These are phyloP conservation scores for Nestor notabilis DNA, from an alignment of 2,113 vertebrate genomes.

Conservation along the genomic window DNA sequence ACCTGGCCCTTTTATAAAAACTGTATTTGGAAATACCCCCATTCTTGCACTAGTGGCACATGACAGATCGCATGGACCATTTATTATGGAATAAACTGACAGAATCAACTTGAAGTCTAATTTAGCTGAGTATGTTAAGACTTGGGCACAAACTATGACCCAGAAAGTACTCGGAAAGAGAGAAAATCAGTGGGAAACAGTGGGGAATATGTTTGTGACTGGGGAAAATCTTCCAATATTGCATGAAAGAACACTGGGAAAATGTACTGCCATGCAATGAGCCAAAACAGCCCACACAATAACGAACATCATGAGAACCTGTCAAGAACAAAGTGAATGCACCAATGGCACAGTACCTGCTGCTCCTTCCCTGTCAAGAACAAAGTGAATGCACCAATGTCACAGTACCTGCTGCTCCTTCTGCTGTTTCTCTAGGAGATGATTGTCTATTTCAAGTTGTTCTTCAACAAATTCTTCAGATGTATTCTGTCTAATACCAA, in stretches of 20 bases:
- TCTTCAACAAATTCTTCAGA: constrained; percentile 66
- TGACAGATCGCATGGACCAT: neutral
- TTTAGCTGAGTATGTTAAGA: neutral
- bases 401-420: constrained; percentile 46
- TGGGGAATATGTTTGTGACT: neutral
- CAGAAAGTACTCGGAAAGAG: neutral
- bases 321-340: neutral
- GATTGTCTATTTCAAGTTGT: constrained; percentile 36
- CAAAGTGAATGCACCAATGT: neutral
- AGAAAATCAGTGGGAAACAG: neutral
- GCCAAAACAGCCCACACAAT: neutral
- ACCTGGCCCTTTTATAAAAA: neutral
- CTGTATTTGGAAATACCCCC: neutral
- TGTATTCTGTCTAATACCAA: constrained; percentile 32
- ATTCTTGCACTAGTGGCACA: neutral
- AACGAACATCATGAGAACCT: neutral
- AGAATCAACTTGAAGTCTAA: neutral
- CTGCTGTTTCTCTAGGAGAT: neutral
- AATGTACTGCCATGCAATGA: neutral
- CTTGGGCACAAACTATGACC: neutral
- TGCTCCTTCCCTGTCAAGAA: neutral
- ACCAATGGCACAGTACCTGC: constrained; percentile 14
- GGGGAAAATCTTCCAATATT: neutral
- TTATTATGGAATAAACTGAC: neutral
- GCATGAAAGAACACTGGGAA: neutral